phyloP scores from a whole-genome alignment of 2,113 vertebrate species.

The Harpagus bidentatus region DNA sequence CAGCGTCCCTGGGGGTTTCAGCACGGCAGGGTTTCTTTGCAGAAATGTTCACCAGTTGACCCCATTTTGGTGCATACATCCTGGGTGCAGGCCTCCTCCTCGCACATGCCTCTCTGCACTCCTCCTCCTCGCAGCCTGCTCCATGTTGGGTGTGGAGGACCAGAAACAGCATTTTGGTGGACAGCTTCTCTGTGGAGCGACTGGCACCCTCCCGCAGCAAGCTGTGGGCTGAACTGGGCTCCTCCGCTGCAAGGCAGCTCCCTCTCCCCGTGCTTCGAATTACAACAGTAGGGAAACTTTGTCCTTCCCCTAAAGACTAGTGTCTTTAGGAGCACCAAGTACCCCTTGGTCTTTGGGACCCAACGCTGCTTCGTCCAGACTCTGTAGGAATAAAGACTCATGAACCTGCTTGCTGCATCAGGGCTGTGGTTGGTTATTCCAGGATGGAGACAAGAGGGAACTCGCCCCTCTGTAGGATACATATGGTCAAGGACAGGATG shows the following conservation, averaged over 20 bases:
- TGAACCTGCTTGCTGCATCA: background rate
- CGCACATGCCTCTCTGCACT: background rate
- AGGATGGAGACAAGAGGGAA: background rate
- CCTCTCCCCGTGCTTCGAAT: fast-evolving
- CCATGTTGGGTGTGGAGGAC: background rate
- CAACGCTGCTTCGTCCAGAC: background rate
- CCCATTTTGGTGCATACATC: background rate
- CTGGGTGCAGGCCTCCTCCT: background rate
- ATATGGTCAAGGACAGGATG: background rate
- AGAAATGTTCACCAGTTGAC: background rate
- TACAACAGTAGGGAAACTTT: background rate
- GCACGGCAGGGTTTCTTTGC: background rate
- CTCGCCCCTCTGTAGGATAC: fast-evolving
- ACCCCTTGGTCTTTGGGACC: background rate
- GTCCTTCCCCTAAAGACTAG: background rate
- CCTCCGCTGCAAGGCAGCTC: background rate
- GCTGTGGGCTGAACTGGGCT: background rate
- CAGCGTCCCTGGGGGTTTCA: background rate
- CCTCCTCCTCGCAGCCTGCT: background rate
- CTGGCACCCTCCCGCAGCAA: fast-evolving
- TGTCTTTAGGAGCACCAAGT: background rate
- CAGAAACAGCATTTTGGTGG: background rate
- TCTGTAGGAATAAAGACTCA: background rate
- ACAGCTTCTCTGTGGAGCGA: background rate
- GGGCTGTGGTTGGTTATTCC: background rate